Conservation (phyloP, 2,113 vertebrate species). For the Ptychochromis oligacanthus region DNA sequence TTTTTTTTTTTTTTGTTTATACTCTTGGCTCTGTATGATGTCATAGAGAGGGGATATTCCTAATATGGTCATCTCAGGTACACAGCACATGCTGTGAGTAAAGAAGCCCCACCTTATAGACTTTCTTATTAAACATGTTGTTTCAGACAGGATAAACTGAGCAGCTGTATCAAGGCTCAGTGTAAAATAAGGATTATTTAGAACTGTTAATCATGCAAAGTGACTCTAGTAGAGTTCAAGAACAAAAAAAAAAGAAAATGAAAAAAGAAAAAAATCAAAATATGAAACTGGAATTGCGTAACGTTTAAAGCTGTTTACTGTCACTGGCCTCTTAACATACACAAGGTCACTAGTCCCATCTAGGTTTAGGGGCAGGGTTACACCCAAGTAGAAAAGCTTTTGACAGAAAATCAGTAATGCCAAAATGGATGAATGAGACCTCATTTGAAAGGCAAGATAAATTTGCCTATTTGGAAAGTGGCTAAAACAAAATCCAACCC, state of each 20-base stretch:
- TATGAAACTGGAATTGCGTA: not conserved
- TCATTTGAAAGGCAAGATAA: not conserved
- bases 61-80: not conserved
- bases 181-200: not conserved
- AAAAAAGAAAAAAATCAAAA: no score
- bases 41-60: not conserved
- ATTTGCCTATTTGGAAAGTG: not conserved
- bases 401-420: not conserved
- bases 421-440: not conserved
- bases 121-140: not conserved
- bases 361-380: not conserved
- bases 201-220: not conserved
- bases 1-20: no score
- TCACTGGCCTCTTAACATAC: not conserved
- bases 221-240: not conserved
- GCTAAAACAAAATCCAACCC: not conserved
- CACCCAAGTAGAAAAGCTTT: not conserved
- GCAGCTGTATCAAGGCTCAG: not conserved
- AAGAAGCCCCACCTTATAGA: not conserved
- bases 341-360: not conserved
- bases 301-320: not conserved
- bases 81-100: not conserved
- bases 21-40: no score
- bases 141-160: not conserved
- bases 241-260: no score